phyloP scores from a whole-genome alignment of 2,113 vertebrate species.

The Hyaena hyaena region DNA sequence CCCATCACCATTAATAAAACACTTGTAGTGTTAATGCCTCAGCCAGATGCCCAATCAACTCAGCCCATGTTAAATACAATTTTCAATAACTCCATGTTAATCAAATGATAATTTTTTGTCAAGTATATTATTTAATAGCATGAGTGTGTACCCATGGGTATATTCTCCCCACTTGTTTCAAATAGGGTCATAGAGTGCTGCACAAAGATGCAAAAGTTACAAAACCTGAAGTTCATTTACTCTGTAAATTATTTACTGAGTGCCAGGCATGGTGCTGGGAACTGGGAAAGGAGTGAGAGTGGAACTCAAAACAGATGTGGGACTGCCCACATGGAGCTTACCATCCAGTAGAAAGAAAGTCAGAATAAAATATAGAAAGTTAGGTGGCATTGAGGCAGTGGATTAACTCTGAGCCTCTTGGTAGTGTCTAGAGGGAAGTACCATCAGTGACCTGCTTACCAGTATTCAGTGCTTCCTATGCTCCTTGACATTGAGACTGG shows the following conservation, averaged over 20 bases:
- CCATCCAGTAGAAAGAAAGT: not conserved
- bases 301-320: not conserved
- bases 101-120: slow-evolving; percentile 10
- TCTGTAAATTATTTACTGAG: not conserved
- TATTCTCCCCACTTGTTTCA: not conserved
- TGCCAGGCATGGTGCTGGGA: not conserved
- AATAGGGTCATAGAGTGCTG: not conserved
- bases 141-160: not conserved
- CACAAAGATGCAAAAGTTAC: not conserved
- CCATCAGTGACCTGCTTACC: not conserved
- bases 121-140: not conserved
- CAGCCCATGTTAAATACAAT: not conserved
- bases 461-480: not conserved
- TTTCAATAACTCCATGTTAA: slow-evolving; percentile 4
- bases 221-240: not conserved
- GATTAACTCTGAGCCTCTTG: not conserved
- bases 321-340: not conserved
- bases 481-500: not conserved
- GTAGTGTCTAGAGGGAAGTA: not conserved
- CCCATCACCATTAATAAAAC: not conserved
- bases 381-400: not conserved
- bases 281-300: not conserved
- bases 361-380: not conserved
- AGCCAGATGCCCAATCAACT: not conserved
- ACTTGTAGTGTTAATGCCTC: not conserved